Conservation (phyloP, 2,888 invertebrate genomes). For the Himalopsyche anomala region DNA sequence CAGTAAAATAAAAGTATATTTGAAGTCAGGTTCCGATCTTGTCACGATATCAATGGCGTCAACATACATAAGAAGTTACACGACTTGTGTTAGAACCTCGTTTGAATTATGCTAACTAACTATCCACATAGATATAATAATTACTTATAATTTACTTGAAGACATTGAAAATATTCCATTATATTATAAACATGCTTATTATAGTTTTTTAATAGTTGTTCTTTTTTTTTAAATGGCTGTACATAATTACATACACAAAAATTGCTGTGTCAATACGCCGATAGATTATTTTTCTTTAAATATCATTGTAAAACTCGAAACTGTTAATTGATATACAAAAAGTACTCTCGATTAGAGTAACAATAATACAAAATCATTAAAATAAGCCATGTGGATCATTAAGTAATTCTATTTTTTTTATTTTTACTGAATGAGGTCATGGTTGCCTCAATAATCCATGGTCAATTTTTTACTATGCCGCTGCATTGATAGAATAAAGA, state of each 20-base stretch:
- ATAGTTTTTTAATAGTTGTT: background rate
- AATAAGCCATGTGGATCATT: constrained; percentile 12
- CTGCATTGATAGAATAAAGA: background rate
- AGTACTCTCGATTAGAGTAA: background rate
- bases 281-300: background rate
- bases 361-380: constrained; percentile 16
- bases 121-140: too few relatives aligned
- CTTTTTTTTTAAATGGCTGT: background rate
- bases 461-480: background rate
- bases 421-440: background rate
- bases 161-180: constrained; percentile 10
- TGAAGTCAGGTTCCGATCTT: too few relatives aligned
- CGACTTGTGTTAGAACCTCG: too few relatives aligned
- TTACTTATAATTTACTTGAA: background rate
- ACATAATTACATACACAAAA: background rate
- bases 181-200: constrained; percentile 1
- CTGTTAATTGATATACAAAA: background rate
- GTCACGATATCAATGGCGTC: too few relatives aligned
- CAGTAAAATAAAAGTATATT: too few relatives aligned
- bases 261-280: background rate
- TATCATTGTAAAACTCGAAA: background rate
- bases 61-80: too few relatives aligned
- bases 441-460: constrained; percentile 13
- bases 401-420: background rate
- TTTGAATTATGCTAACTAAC: too few relatives aligned